Base-by-base conservation (phyloP, 2,797 vertebrate species). In the Gobio occitaniae region DNA sequence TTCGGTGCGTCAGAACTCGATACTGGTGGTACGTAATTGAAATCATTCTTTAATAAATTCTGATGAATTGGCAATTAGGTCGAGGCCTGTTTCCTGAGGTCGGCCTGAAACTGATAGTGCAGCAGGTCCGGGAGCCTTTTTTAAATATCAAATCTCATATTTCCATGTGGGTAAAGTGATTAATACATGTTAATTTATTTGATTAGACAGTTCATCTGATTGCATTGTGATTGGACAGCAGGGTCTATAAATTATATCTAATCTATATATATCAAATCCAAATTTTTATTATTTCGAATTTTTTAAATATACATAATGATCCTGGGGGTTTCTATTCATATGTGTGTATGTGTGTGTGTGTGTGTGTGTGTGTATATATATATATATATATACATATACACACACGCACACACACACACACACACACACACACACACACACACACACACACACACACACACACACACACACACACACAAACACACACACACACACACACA, bases 11-110 rank as follows among this genome's bases (percentile, higher is more conserved):
- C 95, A 95, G 94, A 96, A 96, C 95, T 96, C 95, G 95, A 96
- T 95, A 93, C 94, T 95, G 95, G 94, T 95, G 94, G 93, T 93
- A 93, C 94, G 95, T 99, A 98, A 98, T 97, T 98, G 97, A 99
- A 98, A 99, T 97, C 95, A 95, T 96, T 95, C 97, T 97, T 97
- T 98, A 98, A 98, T 96, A 97, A 97, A 98, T 98, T 97, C 96
- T 96, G 96, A 98, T 97, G 96, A 98, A 97, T 97, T 97, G 96
- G 95, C 96, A 97, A 99, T 98, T 97, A 98, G 94, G 93, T 92
- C 95, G 96, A 95, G 95, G 96, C 97, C 96, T 94, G 93, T 97
- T 97, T 97, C 96, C 95, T 93, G 95, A 95, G 95, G 95, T 95
- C 95, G 96, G 96, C 96, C 96, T 96, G 96, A 96, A 96, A 96